phyloP scores from a whole-genome alignment of 2,888 invertebrate genomes.

The Thereva nobilitata region DNA sequence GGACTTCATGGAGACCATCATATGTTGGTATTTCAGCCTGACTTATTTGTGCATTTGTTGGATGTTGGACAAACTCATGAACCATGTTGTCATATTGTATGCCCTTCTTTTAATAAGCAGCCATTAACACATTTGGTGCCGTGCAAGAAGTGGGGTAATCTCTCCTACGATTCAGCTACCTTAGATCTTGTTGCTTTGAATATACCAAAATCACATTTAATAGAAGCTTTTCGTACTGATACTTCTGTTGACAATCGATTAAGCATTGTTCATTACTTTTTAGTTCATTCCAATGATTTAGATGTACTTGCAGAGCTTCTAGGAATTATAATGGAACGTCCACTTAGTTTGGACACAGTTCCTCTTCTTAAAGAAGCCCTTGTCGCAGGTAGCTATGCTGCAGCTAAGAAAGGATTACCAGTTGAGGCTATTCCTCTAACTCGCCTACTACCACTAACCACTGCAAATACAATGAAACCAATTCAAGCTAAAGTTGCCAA shows the following conservation, averaged over 20 bases:
- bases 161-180: conserved; percentile 67
- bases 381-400: conserved; percentile 72
- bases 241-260: conserved; percentile 72
- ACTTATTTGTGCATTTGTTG: conserved; percentile 80
- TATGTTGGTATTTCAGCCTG: conserved; percentile 80
- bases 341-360: conserved; percentile 63
- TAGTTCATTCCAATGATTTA: conserved; percentile 76
- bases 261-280: conserved; percentile 80
- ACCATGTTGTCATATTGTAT: conserved; percentile 78
- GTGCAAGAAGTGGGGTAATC: conserved; percentile 54
- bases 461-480: conserved; percentile 55
- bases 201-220: conserved; percentile 68
- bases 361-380: conserved; percentile 78
- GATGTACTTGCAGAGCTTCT: conserved; percentile 75
- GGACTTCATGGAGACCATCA: conserved; percentile 76
- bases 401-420: conserved; percentile 72
- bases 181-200: conserved; percentile 71
- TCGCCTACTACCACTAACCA: conserved; percentile 72
- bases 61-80: conserved; percentile 84
- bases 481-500: conserved; percentile 57
- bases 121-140: conserved; percentile 69
- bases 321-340: conserved; percentile 65
- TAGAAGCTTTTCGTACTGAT: conserved; percentile 70
- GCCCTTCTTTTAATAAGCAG: conserved; percentile 63
- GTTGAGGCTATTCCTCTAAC: conserved; percentile 72